Evolutionary conservation across 2,888 invertebrate species (phyloP).

Genomic region (Tipula vernalis): DNA sequence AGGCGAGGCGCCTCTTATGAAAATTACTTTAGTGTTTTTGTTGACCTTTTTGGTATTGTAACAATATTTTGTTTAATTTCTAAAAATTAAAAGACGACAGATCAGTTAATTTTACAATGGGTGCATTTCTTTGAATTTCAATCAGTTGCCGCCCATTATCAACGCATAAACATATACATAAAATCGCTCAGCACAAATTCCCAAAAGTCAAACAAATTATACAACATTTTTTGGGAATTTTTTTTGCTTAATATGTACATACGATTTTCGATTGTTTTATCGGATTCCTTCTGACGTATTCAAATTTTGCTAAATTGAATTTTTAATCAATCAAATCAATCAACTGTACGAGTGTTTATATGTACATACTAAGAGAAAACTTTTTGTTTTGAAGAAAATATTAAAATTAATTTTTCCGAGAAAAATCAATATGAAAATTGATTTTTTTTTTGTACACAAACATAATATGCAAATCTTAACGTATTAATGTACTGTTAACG

Average conservation of each 20-base stretch:
- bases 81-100: too few species aligned
- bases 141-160: neutral
- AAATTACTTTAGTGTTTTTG: too few species aligned
- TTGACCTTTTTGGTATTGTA: too few species aligned
- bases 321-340: neutral
- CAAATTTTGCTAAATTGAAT: neutral
- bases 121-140: neutral
- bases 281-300: neutral
- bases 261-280: neutral
- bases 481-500: neutral
- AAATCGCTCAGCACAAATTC: neutral
- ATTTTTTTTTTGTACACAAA: neutral
- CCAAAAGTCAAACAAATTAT: neutral
- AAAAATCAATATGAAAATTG: neutral
- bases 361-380: neutral
- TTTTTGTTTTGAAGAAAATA: neutral
- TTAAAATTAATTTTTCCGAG: neutral
- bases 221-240: neutral
- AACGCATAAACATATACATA: neutral
- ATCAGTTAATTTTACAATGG: too few species aligned
- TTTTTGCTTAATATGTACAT: neutral
- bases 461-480: neutral
- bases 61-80: too few species aligned
- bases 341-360: neutral
- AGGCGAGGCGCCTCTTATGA: too few species aligned